These are phyloP conservation scores for Copidosoma floridanum DNA, from an alignment of 1,140 invertebrate species.

Conservation along the genomic window DNA sequence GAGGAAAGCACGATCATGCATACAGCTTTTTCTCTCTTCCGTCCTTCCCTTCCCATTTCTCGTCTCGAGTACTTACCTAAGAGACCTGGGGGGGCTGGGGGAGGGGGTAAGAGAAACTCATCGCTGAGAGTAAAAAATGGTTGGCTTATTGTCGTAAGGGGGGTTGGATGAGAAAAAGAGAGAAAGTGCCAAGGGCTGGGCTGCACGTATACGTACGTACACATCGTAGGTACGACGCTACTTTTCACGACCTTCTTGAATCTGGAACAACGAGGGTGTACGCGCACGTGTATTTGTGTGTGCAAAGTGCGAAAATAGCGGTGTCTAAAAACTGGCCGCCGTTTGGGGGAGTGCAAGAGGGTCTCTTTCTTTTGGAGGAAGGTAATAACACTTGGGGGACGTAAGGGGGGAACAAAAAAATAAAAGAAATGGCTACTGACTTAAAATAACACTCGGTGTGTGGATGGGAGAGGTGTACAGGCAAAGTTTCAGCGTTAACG, in stretches of 20 bases:
- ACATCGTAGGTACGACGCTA: too few species aligned
- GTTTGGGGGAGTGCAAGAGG: background rate
- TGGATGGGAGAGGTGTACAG: too few species aligned
- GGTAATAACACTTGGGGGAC: background rate
- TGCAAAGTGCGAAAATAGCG: background rate
- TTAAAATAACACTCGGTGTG: too few species aligned
- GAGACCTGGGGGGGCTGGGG: too few species aligned
- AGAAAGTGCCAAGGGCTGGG: background rate
- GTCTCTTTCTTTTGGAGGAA: too few species aligned
- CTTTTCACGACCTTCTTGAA: too few species aligned
- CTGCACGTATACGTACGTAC: too few species aligned
- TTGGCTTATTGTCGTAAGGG: constrained; percentile 8
- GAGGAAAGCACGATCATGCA: background rate
- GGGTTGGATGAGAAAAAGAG: background rate
- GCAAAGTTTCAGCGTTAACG: too few species aligned
- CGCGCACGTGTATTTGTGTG: too few species aligned
- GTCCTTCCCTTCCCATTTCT: too few species aligned
- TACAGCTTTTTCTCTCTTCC: background rate
- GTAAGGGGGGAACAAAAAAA: too few species aligned
- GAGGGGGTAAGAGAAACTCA: background rate
- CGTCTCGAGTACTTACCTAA: background rate
- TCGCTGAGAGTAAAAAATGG: constrained; percentile 1
- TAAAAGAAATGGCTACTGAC: too few species aligned
- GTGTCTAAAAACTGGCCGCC: background rate
- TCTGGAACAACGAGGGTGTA: background rate